Evolutionary conservation across 2,888 invertebrate genomes (phyloP).

Genomic region (Leptinotarsa juncta): DNA sequence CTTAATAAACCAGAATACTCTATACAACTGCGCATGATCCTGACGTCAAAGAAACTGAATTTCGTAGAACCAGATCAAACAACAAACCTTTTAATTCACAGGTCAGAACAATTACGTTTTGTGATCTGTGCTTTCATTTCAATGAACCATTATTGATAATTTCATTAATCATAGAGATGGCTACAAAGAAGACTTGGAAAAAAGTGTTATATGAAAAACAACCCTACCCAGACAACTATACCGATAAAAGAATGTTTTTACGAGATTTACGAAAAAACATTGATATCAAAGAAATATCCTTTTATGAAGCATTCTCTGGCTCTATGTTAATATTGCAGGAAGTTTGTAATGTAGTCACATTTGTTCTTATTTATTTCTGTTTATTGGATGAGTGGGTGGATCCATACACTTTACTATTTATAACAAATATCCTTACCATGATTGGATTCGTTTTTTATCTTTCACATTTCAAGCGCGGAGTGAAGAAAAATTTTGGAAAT

Average conservation of each 20-base stretch:
- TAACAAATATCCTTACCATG: constrained; percentile 69
- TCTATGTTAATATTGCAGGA: constrained; percentile 85
- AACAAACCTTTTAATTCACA: too few relatives aligned
- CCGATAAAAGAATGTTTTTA: constrained; percentile 84
- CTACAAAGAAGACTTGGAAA: constrained; percentile 75
- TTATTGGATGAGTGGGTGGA: constrained; percentile 77
- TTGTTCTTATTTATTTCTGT: constrained; percentile 78
- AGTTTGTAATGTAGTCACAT: constrained; percentile 80
- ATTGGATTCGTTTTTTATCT: constrained; percentile 74
- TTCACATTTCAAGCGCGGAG: constrained; percentile 49
- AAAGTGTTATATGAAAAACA: constrained; percentile 92
- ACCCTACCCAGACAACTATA: constrained; percentile 92
- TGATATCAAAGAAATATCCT: constrained; percentile 79
- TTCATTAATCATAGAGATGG: constrained; percentile 35
- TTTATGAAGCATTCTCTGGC: constrained; percentile 77
- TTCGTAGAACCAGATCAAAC: too few relatives aligned
- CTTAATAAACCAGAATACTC: too few relatives aligned
- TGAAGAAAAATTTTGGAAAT: constrained; percentile 63
- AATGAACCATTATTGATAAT: background rate
- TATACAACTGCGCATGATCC: too few relatives aligned
- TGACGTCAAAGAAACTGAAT: too few relatives aligned
- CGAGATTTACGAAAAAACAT: constrained; percentile 87
- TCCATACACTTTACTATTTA: constrained; percentile 74
- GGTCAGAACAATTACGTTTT: too few relatives aligned
- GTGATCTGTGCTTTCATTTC: too few relatives aligned